These are phyloP conservation scores for Solenopsis fugax DNA, from an alignment of 1,140 invertebrate genomes.

Conservation along the genomic window DNA sequence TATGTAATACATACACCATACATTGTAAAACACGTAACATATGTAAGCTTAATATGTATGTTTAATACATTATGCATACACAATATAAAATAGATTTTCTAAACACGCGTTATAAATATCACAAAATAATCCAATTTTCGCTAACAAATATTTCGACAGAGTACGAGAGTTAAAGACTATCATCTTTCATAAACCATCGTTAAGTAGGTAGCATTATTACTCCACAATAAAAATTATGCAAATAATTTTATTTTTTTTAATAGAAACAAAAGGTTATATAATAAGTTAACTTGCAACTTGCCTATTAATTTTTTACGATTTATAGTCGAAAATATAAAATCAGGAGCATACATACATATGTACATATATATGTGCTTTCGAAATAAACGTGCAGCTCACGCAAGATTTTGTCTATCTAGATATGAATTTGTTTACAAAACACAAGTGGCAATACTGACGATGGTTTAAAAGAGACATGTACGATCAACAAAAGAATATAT, in stretches of 20 bases:
- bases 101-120: not conserved
- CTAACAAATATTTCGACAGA: not conserved
- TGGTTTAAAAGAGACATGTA: conserved; percentile 17
- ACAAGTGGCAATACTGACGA: conserved; percentile 18
- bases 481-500: not conserved
- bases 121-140: not conserved
- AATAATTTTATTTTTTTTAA: not conserved
- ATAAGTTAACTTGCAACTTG: too few relatives aligned
- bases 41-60: not conserved
- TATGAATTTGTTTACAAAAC: not conserved
- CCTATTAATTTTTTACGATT: too few relatives aligned
- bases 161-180: conserved; percentile 2
- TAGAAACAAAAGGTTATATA: not conserved
- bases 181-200: conserved; percentile 5
- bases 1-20: not conserved
- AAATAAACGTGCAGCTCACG: too few relatives aligned
- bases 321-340: too few relatives aligned
- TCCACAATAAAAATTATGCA: not conserved
- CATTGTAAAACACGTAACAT: too few relatives aligned
- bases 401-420: not conserved
- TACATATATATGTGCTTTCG: too few relatives aligned
- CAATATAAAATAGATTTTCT: not conserved
- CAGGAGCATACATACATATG: too few relatives aligned
- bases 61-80: not conserved
- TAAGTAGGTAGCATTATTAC: not conserved